Evolutionary conservation across 2,888 invertebrate species (phyloP), one percentile per base, ranked within the genome.

Genomic region (Drosophila suboccidentalis): DNA sequence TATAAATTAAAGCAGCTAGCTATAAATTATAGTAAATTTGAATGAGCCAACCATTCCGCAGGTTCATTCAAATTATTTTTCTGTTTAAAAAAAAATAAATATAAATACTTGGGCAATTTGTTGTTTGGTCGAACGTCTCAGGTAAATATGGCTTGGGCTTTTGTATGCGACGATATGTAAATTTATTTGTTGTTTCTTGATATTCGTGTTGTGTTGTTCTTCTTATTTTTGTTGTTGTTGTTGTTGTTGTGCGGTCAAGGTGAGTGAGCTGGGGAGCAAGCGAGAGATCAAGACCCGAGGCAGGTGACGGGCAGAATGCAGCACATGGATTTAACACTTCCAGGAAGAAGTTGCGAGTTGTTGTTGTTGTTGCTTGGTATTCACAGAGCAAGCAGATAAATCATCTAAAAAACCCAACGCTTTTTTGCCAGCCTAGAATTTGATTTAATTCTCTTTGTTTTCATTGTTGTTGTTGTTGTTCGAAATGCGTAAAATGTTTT

Each of bases 341-440:
- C 87, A 83, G 89, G 83, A 89, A 83, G 82, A 81, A 71, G 86
- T 57, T 64, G 75, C 71, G 75, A 71, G 80, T 77, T 75, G 41
- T 34, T 68, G 46, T 58, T 64, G 58, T 59, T 64, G 58, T 29
- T 43, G 61, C 22, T 67, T 61, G 62, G 50, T 64, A 76, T 80
- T 64, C 61, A 70, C 50, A 68, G 57, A 50, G 58, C 49, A 46
- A 43, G 36, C 66, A 77, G 75, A 83, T 83, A 83, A 83, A 89
- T 83, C 83, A 83, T 83, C 68, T 78, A 67, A 81, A 74, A 75
- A 63, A 6, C 54, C 19, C 70, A 71, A 44, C 62, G 68, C 74
- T 80, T 83, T 76, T 87, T 73, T 78, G 75, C 68, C 87, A 78
- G 68, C 32, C 85, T 89, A 84, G 88, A 85, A 78, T 87, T 75